Conservation (phyloP, 92 coral and sea anemone genomes). For the Paragorgia papillata region DNA sequence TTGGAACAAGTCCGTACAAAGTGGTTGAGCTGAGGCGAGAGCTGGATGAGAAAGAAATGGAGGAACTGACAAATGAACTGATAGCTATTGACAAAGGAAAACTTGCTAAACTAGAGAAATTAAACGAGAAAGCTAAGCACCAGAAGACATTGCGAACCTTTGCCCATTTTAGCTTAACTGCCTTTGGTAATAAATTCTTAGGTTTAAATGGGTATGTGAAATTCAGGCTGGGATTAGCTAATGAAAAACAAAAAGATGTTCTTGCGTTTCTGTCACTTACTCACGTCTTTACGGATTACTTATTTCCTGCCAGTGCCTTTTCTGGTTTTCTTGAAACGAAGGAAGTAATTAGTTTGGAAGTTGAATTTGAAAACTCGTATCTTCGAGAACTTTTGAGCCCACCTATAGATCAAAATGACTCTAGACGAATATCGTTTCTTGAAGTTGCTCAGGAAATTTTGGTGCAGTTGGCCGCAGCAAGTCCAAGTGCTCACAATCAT, state of each 20-base stretch:
- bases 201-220: slow-evolving; percentile 56
- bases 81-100: slow-evolving; percentile 53
- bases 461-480: slow-evolving; percentile 46
- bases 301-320: slow-evolving; percentile 71
- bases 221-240: slow-evolving; percentile 59
- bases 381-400: slow-evolving; percentile 76
- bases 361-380: slow-evolving; percentile 56
- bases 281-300: slow-evolving; percentile 66
- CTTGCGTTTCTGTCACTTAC: slow-evolving; percentile 66
- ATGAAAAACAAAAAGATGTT: slow-evolving; percentile 60
- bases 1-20: slow-evolving; percentile 64
- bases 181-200: slow-evolving; percentile 63
- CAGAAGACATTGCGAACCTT: slow-evolving; percentile 54
- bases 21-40: slow-evolving; percentile 65
- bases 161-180: slow-evolving; percentile 69
- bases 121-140: background rate
- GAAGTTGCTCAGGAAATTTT: slow-evolving; percentile 82
- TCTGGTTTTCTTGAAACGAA: slow-evolving; percentile 47
- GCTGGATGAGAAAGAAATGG: slow-evolving; percentile 51
- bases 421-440: slow-evolving; percentile 70
- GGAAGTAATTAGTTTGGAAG: slow-evolving; percentile 54
- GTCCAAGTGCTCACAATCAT: background rate
- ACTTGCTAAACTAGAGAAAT: slow-evolving; percentile 16
- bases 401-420: slow-evolving; percentile 50
- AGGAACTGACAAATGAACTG: slow-evolving; percentile 58